Evolutionary conservation across 2,888 invertebrate species (phyloP).

Genomic region (Sussaba pulchella): DNA sequence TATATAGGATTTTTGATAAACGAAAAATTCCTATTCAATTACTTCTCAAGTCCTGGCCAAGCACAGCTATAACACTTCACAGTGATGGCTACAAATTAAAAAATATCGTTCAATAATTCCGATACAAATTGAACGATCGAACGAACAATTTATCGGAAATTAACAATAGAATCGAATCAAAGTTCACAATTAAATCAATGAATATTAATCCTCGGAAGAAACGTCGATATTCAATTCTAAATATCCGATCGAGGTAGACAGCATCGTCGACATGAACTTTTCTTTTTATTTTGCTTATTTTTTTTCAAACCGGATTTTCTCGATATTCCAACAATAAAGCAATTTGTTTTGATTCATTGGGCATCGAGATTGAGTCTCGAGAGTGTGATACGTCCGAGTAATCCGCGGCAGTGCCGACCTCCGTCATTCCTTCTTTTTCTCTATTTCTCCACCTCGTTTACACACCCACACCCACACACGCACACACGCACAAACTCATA

Average conservation of each 20-base stretch:
- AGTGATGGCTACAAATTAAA: too few species aligned
- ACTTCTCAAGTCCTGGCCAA: too few species aligned
- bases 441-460: neutral
- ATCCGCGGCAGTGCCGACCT: neutral
- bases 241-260: neutral
- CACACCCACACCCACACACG: too few species aligned
- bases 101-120: too few species aligned
- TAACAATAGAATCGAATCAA: too few species aligned
- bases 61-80: too few species aligned
- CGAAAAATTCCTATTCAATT: too few species aligned
- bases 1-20: too few species aligned
- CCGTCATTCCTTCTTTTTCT: constrained; percentile 1
- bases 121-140: too few species aligned
- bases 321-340: constrained; percentile 37
- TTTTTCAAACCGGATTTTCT: neutral
- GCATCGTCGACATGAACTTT: neutral
- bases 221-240: constrained; percentile 16
- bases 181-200: neutral
- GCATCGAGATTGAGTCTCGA: constrained; percentile 49
- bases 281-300: constrained; percentile 2
- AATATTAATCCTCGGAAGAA: neutral
- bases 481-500: too few species aligned
- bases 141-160: too few species aligned
- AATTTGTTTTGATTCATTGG: constrained; percentile 47
- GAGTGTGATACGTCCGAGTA: constrained; percentile 20